Evolutionary conservation across 2,888 invertebrate genomes (phyloP), one percentile per base, ranked within the genome.

Genomic region (Scelioninae gen. 1): DNA sequence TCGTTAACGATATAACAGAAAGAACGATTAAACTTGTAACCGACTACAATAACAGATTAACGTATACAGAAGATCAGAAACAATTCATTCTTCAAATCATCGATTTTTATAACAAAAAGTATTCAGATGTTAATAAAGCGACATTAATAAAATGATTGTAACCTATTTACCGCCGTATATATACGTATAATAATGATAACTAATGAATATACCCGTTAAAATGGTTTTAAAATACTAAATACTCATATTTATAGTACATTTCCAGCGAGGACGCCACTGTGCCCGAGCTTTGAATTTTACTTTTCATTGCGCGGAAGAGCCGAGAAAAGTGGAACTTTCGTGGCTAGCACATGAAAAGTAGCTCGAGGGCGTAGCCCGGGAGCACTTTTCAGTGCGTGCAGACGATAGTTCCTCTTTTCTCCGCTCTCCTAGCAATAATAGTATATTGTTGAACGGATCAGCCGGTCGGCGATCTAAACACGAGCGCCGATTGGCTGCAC

Each of bases 1-100:
- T 80, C 5, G 74, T 81, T 8, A 75, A 81, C 31, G 80, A 81
- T 68, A 29, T 55, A 6, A 74, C 80, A 9, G 74, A 80, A 62
- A 74, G 80, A 45, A 43, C 49, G 5, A 63, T 80, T 29, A 53
- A 60, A 53, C 49, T 75, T 43, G 49, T 75, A 9, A 60, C 66
- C 15, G 53, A 66, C 6, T 79, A 66, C 23, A 72, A 74, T 51
- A 55, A 75, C 34, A 51, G 65, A 11, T 31, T 80, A 6, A 75
- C 74, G 10, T 23, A 55, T 53, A 23, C 47, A 34, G 80, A 80
- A 74, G 62, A 72, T 2, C 72, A 79, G 32, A 78, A 72, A 62
- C 71, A 78, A 71, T 78, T 60, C 32, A 63, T 78, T 66, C 11
- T 79, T n/a, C 51, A 79, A 72, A 43, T 62, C 23, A 23, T 66